Evolutionary conservation across 1,140 invertebrate genomes (phyloP), one percentile per base, ranked within the genome.

Genomic region (Pogonomyrmex californicus): DNA sequence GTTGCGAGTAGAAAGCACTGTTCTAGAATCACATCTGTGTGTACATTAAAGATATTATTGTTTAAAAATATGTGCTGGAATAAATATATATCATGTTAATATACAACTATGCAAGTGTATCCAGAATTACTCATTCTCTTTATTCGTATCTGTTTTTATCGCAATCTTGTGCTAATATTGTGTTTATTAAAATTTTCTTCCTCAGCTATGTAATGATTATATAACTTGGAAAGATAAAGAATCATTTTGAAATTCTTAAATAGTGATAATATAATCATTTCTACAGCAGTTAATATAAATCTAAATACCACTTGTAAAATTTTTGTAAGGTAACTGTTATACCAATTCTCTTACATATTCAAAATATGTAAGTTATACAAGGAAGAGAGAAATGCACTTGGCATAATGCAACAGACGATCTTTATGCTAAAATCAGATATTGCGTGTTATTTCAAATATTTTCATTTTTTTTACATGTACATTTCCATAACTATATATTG

Each of bases 41-140:
- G 49, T 30, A 58, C 41, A 73, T 82, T 71, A 51, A 49, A 83
- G 66, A 82, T 47, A 73, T 23, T 73, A 4, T 14, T 60, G 12
- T 73, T 47, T 73, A 73, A 73, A 71, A 82, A 36, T 78, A 47
- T 73, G 10, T 71, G 41, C 1, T 58, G 30, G 36, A 73, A 73
- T 73, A 73, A 81, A 56, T 70, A 56, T 44, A 17, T 58, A 82
- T 83, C 47, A 62, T 4, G 3, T 49, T 23, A 73, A 62, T 83
- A 36, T 83, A 82, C 38, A 75, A 49, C 65, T 70, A 73, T 60
- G 75, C n/a, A 71, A 60, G 60, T 58, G 49, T n/a, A 58, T 83
- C 5, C n/a, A 73, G 79, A n/a, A 41, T 38, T 66, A 10, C 9
- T 10, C 38, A 23, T 36, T 56, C n/a, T 82, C 14, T 62, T 73